Percentiles rank a stretch among this genome's conserved stretches.
Evolutionary conservation across 1,140 invertebrate genomes (phyloP).

Genomic region (Drosophila tristis): DNA sequence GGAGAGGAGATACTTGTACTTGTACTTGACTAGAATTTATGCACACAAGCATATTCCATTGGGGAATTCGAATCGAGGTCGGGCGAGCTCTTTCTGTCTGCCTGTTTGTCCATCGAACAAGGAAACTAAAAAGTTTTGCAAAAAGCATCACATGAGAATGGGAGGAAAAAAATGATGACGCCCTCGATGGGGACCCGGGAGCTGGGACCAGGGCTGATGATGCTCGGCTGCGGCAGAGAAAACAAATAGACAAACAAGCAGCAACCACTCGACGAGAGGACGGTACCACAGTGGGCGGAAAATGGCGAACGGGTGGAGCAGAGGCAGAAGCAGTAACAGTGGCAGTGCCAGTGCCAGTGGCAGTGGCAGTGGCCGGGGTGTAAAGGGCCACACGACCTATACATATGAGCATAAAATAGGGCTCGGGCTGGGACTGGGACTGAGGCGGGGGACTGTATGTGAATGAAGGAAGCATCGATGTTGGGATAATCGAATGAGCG

Average conservation of each 20-base stretch:
- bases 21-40: slow-evolving; percentile 67
- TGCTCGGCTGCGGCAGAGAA: slow-evolving; percentile 36
- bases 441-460: not conserved
- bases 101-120: slow-evolving; percentile 71
- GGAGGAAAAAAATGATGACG: slow-evolving; percentile 65
- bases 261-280: slow-evolving; percentile 51
- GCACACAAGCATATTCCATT: slow-evolving; percentile 73
- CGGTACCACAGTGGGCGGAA: slow-evolving; percentile 34
- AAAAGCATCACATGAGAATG: slow-evolving; percentile 53
- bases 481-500: slow-evolving; percentile 71
- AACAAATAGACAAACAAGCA: slow-evolving; percentile 71
- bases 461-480: slow-evolving; percentile 41
- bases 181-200: slow-evolving; percentile 49
- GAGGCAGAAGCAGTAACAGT: slow-evolving; percentile 22
- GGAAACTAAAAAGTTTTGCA: slow-evolving; percentile 74
- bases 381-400: slow-evolving; percentile 64
- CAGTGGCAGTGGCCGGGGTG: slow-evolving; percentile 9
- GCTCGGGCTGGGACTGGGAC: not conserved
- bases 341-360: slow-evolving; percentile 13
- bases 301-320: slow-evolving; percentile 24
- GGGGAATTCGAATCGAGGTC: slow-evolving; percentile 63
- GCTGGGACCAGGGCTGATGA: slow-evolving; percentile 4
- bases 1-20: not conserved
- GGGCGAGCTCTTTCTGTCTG: slow-evolving; percentile 15
- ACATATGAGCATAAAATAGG: slow-evolving; percentile 46